A percentile compares a stretch with the other conserved stretches of the same genome.
phyloP scores from a whole-genome alignment of 1,140 invertebrate genomes.

The Streblospio benedicti region DNA sequence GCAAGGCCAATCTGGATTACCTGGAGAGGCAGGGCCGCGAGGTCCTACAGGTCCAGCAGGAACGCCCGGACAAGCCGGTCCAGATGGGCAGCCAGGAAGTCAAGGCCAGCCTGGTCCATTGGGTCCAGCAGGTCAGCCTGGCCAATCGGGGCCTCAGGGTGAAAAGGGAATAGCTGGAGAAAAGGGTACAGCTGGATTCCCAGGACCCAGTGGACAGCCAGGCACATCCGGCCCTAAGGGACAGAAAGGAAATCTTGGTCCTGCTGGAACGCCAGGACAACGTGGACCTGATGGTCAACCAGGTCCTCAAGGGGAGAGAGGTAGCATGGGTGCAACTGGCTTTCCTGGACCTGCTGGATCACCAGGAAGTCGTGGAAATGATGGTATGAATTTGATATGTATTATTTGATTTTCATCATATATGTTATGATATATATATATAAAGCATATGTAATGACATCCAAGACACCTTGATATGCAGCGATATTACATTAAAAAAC shows the following conservation, averaged over 20 bases:
- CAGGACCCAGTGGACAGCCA: background rate
- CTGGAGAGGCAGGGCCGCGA: background rate
- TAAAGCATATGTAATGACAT: too few species aligned
- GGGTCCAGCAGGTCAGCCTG: slow-evolving; percentile 7
- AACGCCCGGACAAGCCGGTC: background rate
- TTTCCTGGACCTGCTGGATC: background rate
- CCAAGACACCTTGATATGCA: too few species aligned
- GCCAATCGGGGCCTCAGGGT: background rate
- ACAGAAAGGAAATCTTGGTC: background rate
- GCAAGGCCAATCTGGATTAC: background rate
- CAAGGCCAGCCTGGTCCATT: slow-evolving; percentile 4
- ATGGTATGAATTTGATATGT: too few species aligned
- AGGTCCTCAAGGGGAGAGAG: slow-evolving; percentile 3
- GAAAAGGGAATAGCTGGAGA: background rate
- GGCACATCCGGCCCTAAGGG: background rate
- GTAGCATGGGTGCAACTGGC: slow-evolving; percentile 12
- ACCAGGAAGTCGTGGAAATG: background rate
- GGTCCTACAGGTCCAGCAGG: background rate
- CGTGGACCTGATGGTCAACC: slow-evolving; percentile 9
- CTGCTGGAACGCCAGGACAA: background rate
- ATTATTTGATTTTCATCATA: too few species aligned
- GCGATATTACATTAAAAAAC: too few species aligned
- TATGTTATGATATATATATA: too few species aligned
- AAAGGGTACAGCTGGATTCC: slow-evolving; percentile 1
- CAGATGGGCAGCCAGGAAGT: background rate